Evolutionary conservation across 2,888 invertebrate species (phyloP), one percentile per base, ranked within the genome.

Genomic region (Papilio elwesi): DNA sequence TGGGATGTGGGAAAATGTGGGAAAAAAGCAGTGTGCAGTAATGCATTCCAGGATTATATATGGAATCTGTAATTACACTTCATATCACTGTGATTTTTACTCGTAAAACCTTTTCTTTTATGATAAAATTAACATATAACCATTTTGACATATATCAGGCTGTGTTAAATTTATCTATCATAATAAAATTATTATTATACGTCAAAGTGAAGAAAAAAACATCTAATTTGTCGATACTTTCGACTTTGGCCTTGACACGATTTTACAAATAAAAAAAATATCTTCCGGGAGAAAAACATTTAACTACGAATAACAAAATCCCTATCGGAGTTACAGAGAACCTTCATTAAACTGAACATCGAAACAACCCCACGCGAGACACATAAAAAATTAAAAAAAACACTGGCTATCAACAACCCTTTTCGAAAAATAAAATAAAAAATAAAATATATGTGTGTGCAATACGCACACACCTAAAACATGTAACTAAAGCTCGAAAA

Each of bases 401-500:
- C 26, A 12, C 6, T 38, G 43, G n/a, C 7, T 43, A 12, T 57
- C 38, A 65, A 47, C 73, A 73, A 73, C 73, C 73, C 73, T 73
- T 55, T 65, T 49, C 57, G 6, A 47, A 48, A 47, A 51, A 51
- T 43, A 68, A 63, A 53, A 1, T 51, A 63, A 64, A 72, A 68
- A 57, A 36, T 9, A 52, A 52, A 43, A 0, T 15, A 12, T 16
- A 59, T 12, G 47, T 70, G 55, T 65, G 55, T 12, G 13, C 11
- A 53, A 64, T 48, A n/a, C 49, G 43, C 64, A 68, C 64, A 68
- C 68, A 64, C 11, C 12, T 53, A 36, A 11, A 62, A 71, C 70
- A 74, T 76, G 76, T 76, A 75, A 78, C 75, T 73, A 74, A 76
- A 71, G 70, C 63, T 74, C 71, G 68, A 63, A 74, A 76, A 26